These are phyloP conservation scores for Bucco capensis DNA, from an alignment of 2,113 vertebrate species.

Conservation along the genomic window DNA sequence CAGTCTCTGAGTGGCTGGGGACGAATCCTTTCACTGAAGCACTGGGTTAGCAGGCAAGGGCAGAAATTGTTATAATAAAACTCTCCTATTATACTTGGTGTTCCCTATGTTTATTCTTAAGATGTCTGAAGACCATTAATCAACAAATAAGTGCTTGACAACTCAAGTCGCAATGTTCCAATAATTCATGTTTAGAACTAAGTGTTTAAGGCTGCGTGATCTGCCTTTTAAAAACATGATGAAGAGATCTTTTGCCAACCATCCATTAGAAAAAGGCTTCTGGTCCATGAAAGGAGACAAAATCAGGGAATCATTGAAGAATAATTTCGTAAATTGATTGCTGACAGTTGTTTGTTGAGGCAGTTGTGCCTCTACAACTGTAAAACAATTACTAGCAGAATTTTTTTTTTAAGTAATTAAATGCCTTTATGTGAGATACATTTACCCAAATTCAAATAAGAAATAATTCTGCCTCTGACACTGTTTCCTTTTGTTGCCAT, in stretches of 20 bases:
- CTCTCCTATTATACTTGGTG: not conserved
- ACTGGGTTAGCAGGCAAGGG: not conserved
- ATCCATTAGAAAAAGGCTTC: slow-evolving; percentile 50
- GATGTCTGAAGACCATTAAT: slow-evolving; percentile 19
- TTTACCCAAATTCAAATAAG: not conserved
- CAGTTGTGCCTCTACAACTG: not conserved
- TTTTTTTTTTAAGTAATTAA: not conserved
- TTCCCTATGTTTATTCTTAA: not conserved
- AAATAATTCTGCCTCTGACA: not conserved
- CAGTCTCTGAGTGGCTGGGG: not conserved
- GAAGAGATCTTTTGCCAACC: slow-evolving; percentile 40
- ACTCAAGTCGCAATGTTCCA: not conserved
- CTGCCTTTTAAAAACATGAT: not conserved
- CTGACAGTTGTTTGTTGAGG: not conserved
- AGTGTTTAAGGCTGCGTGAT: not conserved
- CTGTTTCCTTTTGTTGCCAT: not conserved
- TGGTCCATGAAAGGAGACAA: not conserved
- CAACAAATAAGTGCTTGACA: not conserved
- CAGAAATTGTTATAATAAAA: slow-evolving; percentile 1
- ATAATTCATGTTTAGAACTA: not conserved
- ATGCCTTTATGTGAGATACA: not conserved
- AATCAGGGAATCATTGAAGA: not conserved
- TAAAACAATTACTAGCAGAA: not conserved
- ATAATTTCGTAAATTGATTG: slow-evolving; percentile 43
- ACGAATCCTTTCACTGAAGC: not conserved